phyloP scores from a whole-genome alignment of 2,113 vertebrate genomes.

The Theristicus caerulescens region DNA sequence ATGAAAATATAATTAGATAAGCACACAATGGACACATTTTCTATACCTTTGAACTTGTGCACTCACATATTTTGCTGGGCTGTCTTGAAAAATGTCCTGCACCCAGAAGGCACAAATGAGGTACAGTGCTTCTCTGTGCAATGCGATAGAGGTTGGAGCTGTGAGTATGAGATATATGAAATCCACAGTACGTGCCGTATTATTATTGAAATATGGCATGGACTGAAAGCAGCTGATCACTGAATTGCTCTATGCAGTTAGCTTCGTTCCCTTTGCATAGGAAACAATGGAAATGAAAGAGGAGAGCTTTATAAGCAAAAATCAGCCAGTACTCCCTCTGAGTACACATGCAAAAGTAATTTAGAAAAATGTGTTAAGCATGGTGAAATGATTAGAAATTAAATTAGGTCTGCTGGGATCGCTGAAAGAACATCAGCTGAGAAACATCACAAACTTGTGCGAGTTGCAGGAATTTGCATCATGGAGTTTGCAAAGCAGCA shows the following conservation, averaged over 20 bases:
- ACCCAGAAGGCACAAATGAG: neutral
- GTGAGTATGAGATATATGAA: neutral
- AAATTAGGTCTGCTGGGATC: slow-evolving; percentile 43
- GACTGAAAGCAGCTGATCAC: slow-evolving; percentile 10
- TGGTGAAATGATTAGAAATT: slow-evolving; percentile 45
- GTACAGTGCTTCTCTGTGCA: neutral
- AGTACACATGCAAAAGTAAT: slow-evolving; percentile 33
- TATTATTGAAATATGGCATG: neutral
- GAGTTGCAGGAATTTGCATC: slow-evolving; percentile 37
- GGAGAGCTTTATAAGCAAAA: slow-evolving; percentile 43
- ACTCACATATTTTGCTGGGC: neutral
- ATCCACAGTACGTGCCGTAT: neutral
- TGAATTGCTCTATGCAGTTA: neutral
- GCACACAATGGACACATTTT: neutral
- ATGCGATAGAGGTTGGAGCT: neutral
- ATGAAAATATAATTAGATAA: neutral
- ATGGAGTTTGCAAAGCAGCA: slow-evolving; percentile 22
- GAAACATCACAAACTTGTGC: slow-evolving; percentile 32
- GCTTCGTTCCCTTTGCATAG: neutral
- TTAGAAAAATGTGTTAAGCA: slow-evolving; percentile 40
- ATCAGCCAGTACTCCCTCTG: neutral
- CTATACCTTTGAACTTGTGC: neutral
- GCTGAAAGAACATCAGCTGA: slow-evolving; percentile 56
- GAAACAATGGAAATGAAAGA: slow-evolving; percentile 17
- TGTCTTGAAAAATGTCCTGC: neutral